phyloP scores from a whole-genome alignment of 1,140 invertebrate genomes.

The Holcopasites calliopsidis region DNA sequence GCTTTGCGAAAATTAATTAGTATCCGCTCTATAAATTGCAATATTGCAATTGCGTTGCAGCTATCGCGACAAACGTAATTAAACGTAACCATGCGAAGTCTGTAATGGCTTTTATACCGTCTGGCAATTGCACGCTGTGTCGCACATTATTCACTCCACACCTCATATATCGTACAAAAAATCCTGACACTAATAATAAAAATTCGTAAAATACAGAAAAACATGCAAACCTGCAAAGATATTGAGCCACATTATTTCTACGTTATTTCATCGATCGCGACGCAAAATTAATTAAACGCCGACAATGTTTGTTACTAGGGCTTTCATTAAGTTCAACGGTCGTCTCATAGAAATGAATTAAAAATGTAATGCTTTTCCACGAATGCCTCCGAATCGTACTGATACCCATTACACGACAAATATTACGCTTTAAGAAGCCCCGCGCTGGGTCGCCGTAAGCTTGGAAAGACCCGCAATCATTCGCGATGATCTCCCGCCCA shows the following conservation, averaged over 20 bases:
- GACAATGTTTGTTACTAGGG: too few relatives aligned
- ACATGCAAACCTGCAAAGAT: too few relatives aligned
- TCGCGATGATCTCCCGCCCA: background rate
- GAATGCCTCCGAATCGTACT: too few relatives aligned
- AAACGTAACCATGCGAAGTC: conserved; percentile 24
- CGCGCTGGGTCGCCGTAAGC: background rate
- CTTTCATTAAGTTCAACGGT: too few relatives aligned
- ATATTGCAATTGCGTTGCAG: conserved; percentile 37
- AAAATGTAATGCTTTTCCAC: too few relatives aligned
- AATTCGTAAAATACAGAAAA: background rate
- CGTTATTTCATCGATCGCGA: too few relatives aligned
- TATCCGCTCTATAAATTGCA: conserved; percentile 15
- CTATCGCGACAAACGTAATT: conserved; percentile 26
- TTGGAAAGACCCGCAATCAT: conserved; percentile 1
- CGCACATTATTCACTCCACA: conserved; percentile 22
- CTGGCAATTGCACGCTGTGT: conserved; percentile 6
- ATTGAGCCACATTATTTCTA: too few relatives aligned
- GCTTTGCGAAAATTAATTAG: conserved; percentile 29
- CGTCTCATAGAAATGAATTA: too few relatives aligned
- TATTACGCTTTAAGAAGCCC: too few relatives aligned
- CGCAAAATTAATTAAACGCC: too few relatives aligned
- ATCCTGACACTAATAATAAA: background rate
- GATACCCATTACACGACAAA: background rate
- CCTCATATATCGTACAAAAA: background rate
- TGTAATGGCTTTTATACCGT: conserved; percentile 27